A percentile compares a stretch with the other conserved stretches of the same genome.
phyloP scores from a whole-genome alignment of 1,140 invertebrate species.

The Drosophila baimaii region DNA sequence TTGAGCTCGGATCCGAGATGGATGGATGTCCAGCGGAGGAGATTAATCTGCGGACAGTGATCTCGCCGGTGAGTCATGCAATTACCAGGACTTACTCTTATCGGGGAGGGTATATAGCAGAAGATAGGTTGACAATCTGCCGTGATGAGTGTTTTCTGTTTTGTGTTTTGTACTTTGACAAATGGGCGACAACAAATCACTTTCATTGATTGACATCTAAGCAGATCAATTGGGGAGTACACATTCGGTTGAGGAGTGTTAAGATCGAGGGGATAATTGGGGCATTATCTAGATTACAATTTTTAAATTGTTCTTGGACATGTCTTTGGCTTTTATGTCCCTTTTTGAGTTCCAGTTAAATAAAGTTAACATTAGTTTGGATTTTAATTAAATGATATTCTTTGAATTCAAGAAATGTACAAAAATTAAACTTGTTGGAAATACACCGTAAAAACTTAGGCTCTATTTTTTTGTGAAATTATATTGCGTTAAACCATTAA shows the following conservation, averaged over 20 bases:
- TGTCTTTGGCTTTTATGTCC: no score
- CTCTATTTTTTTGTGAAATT: no score
- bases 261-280: constrained; percentile 4
- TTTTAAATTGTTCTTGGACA: background rate
- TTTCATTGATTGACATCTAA: constrained; percentile 57
- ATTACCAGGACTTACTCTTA: constrained; percentile 55
- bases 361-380: no score
- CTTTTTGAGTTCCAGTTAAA: no score
- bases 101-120: constrained; percentile 24
- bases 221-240: constrained; percentile 37
- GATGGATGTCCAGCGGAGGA: constrained; percentile 28
- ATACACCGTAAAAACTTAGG: no score
- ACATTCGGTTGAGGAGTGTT: background rate
- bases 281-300: background rate
- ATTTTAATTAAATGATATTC: no score
- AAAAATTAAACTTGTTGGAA: no score
- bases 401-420: no score
- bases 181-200: constrained; percentile 77
- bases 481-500: no score
- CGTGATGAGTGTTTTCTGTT: constrained; percentile 67
- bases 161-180: constrained; percentile 77
- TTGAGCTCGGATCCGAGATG: constrained; percentile 46
- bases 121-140: constrained; percentile 20
- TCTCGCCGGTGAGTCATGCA: constrained; percentile 59
- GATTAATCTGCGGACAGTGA: constrained; percentile 30